These are phyloP conservation scores for Coreius guichenoti DNA, from an alignment of 2,797 vertebrate genomes.

Conservation along the genomic window DNA sequence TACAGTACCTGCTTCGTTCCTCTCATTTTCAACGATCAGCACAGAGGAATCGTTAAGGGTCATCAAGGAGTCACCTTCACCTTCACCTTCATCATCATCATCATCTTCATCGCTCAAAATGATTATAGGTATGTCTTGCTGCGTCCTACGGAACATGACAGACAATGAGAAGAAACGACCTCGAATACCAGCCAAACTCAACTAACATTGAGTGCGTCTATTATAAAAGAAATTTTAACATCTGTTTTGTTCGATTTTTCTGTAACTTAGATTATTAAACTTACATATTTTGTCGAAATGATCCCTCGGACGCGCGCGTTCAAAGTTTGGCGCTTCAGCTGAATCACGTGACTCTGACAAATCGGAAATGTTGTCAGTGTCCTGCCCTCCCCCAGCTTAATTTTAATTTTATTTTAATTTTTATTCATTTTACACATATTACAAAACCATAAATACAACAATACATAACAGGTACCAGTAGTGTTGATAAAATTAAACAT, in stretches of 20 bases:
- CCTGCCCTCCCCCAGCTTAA: neutral
- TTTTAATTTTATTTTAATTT: neutral
- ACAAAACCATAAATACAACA: neutral
- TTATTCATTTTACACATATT: neutral
- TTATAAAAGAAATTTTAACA: neutral
- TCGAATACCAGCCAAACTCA: neutral
- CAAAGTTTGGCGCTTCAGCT: constrained; percentile 9
- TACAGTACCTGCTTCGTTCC: constrained; percentile 1
- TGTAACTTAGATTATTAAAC: neutral
- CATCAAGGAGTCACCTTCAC: constrained; percentile 1
- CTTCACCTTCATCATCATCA: constrained; percentile 40
- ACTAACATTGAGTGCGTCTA: neutral
- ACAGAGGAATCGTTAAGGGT: constrained; percentile 50
- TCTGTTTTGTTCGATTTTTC: neutral
- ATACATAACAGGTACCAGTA: neutral
- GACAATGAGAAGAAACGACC: neutral
- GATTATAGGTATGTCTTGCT: constrained; percentile 40
- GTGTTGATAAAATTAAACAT: neutral
- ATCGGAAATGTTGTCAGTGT: neutral
- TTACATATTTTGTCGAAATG: neutral
- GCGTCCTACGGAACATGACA: constrained; percentile 37
- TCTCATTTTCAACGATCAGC: constrained; percentile 40
- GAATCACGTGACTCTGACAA: constrained; percentile 2
- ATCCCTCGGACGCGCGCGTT: neutral
- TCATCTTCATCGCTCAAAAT: constrained; percentile 56